Base-by-base conservation (phyloP, 2,113 vertebrate genomes). In the Phodopus roborovskii region DNA sequence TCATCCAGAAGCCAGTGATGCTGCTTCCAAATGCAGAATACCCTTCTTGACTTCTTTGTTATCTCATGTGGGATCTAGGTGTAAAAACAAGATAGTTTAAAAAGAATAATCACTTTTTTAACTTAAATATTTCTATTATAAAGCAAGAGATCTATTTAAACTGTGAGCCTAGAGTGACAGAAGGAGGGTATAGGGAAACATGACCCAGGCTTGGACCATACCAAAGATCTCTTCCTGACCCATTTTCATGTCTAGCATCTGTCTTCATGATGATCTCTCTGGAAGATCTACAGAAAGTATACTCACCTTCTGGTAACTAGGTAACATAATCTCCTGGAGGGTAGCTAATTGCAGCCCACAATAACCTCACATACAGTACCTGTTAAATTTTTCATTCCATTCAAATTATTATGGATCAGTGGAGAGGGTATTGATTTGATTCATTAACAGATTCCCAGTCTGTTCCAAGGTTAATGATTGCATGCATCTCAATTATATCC, bases 381-480 rank as follows among this genome's bases (percentile, higher is more conserved):
- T 99, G 99, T 99, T 99, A 99, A 99, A 99, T 99, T 99, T 99
- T 99, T 99, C 99, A 99, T 99, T 99, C 99, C 99, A 99, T 99
- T 99, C 99, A 99, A 99, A 99, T 99, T 99, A 99, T 99, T 99
- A 99, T 99, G 99, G 99, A 99, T 99, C 99, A 99, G 99, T 99
- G 99, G 99, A 99, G 98, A 99, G 99, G 98, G 99, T 99, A 99
- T 99, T 99, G 99, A 99, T 99, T 99, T 99, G 99, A 99, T 99
- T 99, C 99, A 99, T 99, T 99, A 99, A 99, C 99, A 98, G 99
- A 98, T 98, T 99, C 98, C 98, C 98, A 98, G 99, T 98, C 98
- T 98, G 98, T 99, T 99, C 98, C 99, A 99, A 99, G 99, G 99
- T 99, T 99, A 99, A 99, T 99, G 98, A 99, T 99, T 99, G 99